A percentile compares a stretch with the other conserved stretches of the same genome.
Conservation (phyloP, 2,113 vertebrate species). For the Solea senegalensis region DNA sequence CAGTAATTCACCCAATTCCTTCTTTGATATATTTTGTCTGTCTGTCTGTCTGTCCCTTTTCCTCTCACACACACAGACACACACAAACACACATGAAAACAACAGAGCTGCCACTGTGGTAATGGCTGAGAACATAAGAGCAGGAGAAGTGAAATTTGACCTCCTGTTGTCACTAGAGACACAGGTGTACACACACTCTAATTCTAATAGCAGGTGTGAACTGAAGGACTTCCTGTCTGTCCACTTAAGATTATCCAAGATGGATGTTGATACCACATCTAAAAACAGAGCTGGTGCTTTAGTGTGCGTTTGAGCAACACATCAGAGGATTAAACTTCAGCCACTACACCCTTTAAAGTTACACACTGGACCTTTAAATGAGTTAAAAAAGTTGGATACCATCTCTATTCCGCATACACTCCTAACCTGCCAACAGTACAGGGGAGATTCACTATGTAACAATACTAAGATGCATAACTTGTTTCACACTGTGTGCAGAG, state of each 20-base stretch:
- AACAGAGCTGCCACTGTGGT: background rate
- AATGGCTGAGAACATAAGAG: too few relatives aligned
- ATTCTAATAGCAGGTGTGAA: background rate
- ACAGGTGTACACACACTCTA: background rate
- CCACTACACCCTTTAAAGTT: too few relatives aligned
- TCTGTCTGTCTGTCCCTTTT: background rate
- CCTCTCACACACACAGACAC: background rate
- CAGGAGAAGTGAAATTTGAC: background rate
- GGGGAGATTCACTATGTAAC: background rate
- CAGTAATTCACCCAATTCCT: background rate
- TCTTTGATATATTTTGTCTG: too few relatives aligned
- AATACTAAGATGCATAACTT: background rate
- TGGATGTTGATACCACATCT: background rate
- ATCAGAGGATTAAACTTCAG: too few relatives aligned
- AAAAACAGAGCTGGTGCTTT: background rate
- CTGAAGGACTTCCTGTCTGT: background rate
- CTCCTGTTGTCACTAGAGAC: background rate
- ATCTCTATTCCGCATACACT: constrained; percentile 39
- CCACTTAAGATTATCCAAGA: background rate
- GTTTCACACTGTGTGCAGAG: constrained; percentile 2
- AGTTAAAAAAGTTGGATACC: constrained; percentile 8
- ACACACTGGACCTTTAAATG: background rate
- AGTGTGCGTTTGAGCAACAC: constrained; percentile 11
- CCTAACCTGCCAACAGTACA: constrained; percentile 23
- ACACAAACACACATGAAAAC: too few relatives aligned